Evolutionary conservation across 1,140 invertebrate species (phyloP).

Genomic region (Cotesia vestalis): DNA sequence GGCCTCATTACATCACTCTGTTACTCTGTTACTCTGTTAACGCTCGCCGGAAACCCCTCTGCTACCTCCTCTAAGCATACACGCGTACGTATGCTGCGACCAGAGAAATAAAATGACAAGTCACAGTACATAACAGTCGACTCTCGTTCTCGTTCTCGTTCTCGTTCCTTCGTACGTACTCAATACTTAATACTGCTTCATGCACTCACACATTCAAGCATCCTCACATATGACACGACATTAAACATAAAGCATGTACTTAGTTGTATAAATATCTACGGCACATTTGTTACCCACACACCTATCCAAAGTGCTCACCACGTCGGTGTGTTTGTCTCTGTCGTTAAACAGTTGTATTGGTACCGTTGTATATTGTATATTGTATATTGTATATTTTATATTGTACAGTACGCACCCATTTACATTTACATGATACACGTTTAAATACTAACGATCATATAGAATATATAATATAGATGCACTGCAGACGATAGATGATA

Average conservation of each 20-base stretch:
- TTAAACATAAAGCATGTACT: not conserved
- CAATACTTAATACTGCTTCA: not conserved
- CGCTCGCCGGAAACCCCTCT: slow-evolving; percentile 66
- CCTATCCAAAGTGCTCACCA: too few relatives aligned
- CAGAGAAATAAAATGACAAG: slow-evolving; percentile 12
- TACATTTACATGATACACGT: not conserved
- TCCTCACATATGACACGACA: not conserved
- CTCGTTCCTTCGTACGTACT: not conserved
- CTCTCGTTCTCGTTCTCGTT: not conserved
- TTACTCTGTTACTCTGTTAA: slow-evolving; percentile 69
- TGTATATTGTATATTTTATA: too few relatives aligned
- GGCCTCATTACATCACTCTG: slow-evolving; percentile 69
- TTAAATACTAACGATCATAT: too few relatives aligned
- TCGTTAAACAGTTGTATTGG: not conserved
- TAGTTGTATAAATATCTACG: not conserved
- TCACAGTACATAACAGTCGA: slow-evolving; percentile 14
- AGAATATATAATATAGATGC: too few relatives aligned
- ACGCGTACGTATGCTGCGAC: slow-evolving; percentile 47
- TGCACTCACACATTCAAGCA: not conserved
- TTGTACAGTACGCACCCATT: slow-evolving; percentile 13
- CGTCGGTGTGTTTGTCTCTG: slow-evolving; percentile 8
- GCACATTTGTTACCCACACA: too few relatives aligned
- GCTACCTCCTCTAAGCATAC: slow-evolving; percentile 62
- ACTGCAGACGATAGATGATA: too few relatives aligned
- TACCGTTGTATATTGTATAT: not conserved